These are phyloP conservation scores for Steatocranus sp. DNA, from an alignment of 2,797 vertebrate species.

Conservation along the genomic window DNA sequence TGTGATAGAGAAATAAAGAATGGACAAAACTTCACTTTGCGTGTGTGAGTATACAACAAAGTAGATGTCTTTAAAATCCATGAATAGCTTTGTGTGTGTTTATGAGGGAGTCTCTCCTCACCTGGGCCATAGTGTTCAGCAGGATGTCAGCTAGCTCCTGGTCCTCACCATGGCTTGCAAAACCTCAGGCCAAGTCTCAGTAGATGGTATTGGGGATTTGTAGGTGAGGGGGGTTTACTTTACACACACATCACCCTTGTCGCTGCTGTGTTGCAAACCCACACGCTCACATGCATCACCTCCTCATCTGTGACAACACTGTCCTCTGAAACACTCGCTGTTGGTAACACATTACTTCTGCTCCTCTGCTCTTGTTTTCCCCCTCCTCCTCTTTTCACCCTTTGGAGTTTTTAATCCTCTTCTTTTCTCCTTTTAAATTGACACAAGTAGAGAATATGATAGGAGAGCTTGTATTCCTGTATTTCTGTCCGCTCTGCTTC, in stretches of 20 bases:
- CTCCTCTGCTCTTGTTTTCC: not conserved
- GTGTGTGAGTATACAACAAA: not conserved
- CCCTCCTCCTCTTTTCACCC: not conserved
- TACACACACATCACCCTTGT: not conserved
- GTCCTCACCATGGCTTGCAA: conserved; percentile 53
- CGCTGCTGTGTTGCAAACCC: not conserved
- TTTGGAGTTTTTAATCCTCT: not conserved
- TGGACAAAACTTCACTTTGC: not conserved
- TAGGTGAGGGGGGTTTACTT: not conserved
- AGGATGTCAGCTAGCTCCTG: conserved; percentile 35
- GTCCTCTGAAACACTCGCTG: conserved; percentile 1
- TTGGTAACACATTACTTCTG: not conserved
- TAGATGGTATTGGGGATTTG: not conserved
- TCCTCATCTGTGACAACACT: conserved; percentile 18
- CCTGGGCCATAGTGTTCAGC: conserved; percentile 75
- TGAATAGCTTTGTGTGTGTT: not conserved
- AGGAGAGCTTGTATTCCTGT: not conserved
- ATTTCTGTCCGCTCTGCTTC: conserved; percentile 7
- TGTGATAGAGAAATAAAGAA: not conserved
- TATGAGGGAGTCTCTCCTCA: conserved; percentile 34
- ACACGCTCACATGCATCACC: not conserved
- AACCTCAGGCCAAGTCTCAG: not conserved
- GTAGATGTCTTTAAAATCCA: not conserved
- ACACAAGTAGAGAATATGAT: not conserved
- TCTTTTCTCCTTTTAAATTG: not conserved